Evolutionary conservation across 2,888 invertebrate species (phyloP), one percentile per base, ranked within the genome.

Genomic region (Amphipoea lucens): DNA sequence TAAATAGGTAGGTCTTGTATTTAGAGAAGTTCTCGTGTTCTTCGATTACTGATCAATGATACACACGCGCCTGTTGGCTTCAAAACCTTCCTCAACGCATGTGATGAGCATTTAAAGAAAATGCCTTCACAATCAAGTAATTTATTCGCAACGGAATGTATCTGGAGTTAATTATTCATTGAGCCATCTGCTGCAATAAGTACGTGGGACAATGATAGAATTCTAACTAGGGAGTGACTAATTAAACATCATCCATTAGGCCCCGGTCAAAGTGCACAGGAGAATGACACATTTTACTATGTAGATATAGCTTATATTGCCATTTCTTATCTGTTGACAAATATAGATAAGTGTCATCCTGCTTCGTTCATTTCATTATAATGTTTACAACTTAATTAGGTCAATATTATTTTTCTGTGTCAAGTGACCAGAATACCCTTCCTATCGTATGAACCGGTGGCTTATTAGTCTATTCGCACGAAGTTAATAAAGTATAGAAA

Each of bases 181-280:
- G 57, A 66, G 67, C 85, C 81, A 85, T 85, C 85, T 85, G 85
- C 68, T 85, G 73, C 74, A 84, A 67, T 67, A 42, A 6, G 71
- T 65, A 60, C 71, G 42, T 60, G 51, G 51, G 45, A 85, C 86
- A 68, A 65, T 66, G 74, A 76, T 82, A 79, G 83, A 76, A 83
- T 88, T 78, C 79, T 78, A 81, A 78, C 68, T 71, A 86, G n/a
- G 11, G 29, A 62, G 60, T 79, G 73, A 82, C 87, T 84, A 87
- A 87, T 84, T 84, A 87, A 76, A 45, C 54, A 75, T 79, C 76
- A 85, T 76, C 57, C 66, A 87, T 80, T 60, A 72, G n/a, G 45
- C 67, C 2, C n/a, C 62, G 83, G 79, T 76, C 88, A 87, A 80
- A 87, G 88, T 78, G 57, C 79, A 72, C 17, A 40, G 29, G 29